phyloP scores from a whole-genome alignment of 2,113 vertebrate species.

The Butorides virescens region DNA sequence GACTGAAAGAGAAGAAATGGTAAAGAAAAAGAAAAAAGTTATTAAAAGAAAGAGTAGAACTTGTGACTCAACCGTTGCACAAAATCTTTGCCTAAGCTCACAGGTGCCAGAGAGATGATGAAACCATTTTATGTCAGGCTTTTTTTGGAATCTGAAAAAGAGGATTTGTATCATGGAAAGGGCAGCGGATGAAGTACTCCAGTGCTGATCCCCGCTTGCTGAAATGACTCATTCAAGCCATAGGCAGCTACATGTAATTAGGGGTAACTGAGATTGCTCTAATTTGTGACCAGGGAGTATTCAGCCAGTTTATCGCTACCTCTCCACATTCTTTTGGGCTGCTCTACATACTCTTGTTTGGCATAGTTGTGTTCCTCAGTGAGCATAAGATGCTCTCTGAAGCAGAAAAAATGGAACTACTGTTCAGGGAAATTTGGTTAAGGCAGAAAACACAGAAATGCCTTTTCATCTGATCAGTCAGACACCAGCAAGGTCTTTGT shows the following conservation, averaged over 20 bases:
- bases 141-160: not conserved
- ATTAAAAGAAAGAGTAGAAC: not conserved
- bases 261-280: not conserved
- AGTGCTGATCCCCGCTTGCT: not conserved
- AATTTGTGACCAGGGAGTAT: not conserved
- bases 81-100: not conserved
- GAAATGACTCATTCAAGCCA: not conserved
- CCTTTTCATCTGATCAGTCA: not conserved
- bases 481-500: not conserved
- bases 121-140: not conserved
- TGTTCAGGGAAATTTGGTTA: not conserved
- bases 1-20: not conserved
- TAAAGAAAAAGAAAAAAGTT: not conserved
- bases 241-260: not conserved
- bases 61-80: not conserved
- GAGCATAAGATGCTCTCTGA: not conserved
- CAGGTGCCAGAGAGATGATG: not conserved
- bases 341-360: not conserved
- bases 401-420: not conserved
- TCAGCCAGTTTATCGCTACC: not conserved
- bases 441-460: not conserved
- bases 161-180: not conserved
- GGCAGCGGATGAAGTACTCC: not conserved
- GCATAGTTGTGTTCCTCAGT: not conserved
- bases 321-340: not conserved